Evolutionary conservation across 2,888 invertebrate species (phyloP), one percentile per base, ranked within the genome.

Genomic region (Sisyra terminalis): DNA sequence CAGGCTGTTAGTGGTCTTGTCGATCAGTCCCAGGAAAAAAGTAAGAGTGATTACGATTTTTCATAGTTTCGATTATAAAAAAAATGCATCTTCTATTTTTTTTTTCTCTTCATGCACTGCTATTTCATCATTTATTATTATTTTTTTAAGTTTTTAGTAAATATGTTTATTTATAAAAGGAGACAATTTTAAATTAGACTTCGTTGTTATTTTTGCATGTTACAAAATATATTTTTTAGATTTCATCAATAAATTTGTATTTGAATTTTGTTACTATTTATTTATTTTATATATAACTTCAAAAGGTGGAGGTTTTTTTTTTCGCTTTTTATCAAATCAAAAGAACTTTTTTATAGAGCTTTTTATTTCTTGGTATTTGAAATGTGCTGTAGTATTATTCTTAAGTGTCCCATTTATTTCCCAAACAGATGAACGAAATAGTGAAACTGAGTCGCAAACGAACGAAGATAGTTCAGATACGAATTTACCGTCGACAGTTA

Each of bases 391-490:
- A 30, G 10, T 30, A 30, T n/a, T 30, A 30, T n/a, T n/a, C n/a
- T n/a, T n/a, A n/a, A n/a, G n/a, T n/a, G n/a, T n/a, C n/a, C n/a
- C n/a, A n/a, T n/a, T n/a, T 30, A n/a, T 11, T 11, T 31, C 31
- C 11, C 24, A 24, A 24, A 24, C 58, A 84, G 83, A 78, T 66
- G 86, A 86, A 58, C 73, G 82, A 54, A 80, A 84, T 56, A 88
- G 87, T 63, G 88, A 88, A 65, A 83, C 85, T 35, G 88, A 88
- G 65, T 87, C 87, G 10, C 84, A 86, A 59, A 83, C 81, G 44
- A 75, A 76, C 65, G 75, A 83, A 61, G 75, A 82, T 63, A 75
- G 78, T 46, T 74, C 75, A 54, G 73, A 81, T 58, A 72, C 63
- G 54, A 56, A 69, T 55, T 51, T 71, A 61, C 61, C 68, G 59